Conservation (phyloP, 2,888 invertebrate genomes). For the Strigamia transsilvanica region DNA sequence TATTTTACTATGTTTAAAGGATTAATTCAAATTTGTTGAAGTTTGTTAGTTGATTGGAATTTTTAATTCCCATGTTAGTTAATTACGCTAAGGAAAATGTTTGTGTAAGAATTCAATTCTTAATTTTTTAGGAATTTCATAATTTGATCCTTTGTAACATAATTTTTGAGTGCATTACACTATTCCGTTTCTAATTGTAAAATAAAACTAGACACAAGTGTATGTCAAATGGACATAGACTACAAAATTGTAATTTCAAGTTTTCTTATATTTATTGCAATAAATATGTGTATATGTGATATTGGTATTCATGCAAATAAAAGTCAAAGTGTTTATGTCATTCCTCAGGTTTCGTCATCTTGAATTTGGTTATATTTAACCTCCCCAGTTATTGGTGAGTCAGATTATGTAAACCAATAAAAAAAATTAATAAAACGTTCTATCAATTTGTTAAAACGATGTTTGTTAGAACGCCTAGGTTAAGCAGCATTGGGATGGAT, state of each 20-base stretch:
- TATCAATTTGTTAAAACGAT: too few species aligned
- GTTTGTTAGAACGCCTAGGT: too few species aligned
- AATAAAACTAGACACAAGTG: slow-evolving; percentile 41
- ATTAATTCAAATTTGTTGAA: slow-evolving; percentile 1
- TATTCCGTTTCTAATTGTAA: slow-evolving; percentile 36
- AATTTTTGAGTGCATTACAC: slow-evolving; percentile 28
- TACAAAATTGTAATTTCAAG: slow-evolving; percentile 28
- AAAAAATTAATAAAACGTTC: too few species aligned
- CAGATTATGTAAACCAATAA: too few species aligned
- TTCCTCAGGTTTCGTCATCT: slow-evolving; percentile 42
- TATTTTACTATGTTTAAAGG: slow-evolving; percentile 14
- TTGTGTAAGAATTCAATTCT: slow-evolving; percentile 38
- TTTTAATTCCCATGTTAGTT: slow-evolving; percentile 20
- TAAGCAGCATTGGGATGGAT: too few species aligned
- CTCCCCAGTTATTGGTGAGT: slow-evolving; percentile 72
- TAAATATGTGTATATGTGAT: slow-evolving; percentile 53
- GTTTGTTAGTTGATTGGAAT: slow-evolving; percentile 2
- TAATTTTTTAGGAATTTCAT: slow-evolving; percentile 15
- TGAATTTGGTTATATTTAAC: slow-evolving; percentile 81
- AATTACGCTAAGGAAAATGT: not conserved
- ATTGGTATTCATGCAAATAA: slow-evolving; percentile 53
- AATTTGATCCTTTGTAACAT: slow-evolving; percentile 16
- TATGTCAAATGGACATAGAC: slow-evolving; percentile 52
- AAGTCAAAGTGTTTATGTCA: slow-evolving; percentile 52
- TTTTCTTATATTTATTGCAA: slow-evolving; percentile 54